These are phyloP conservation scores for Varecia variegata DNA, from an alignment of 2,797 vertebrate species.

Conservation along the genomic window DNA sequence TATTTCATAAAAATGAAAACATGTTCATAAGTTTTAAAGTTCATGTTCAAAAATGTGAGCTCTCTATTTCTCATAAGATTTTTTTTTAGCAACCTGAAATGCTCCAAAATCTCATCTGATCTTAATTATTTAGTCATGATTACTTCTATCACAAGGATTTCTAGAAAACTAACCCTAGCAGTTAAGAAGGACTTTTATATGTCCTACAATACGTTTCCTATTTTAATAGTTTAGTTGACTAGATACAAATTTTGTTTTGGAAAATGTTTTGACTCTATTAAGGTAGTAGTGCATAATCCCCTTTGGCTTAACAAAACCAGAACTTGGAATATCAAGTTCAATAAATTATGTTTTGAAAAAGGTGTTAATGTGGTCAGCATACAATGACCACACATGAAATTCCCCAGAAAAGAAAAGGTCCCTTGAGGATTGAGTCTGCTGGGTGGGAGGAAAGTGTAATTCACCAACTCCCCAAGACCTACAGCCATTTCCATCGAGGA, in stretches of 20 bases:
- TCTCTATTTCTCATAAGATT: not conserved
- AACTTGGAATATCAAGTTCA: not conserved
- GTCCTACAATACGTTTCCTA: not conserved
- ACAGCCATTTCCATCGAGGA: not conserved
- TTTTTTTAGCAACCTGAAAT: not conserved
- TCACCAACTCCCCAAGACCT: not conserved
- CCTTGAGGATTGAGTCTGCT: not conserved
- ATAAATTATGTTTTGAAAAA: not conserved
- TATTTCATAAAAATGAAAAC: constrained; percentile 22
- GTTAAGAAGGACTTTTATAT: not conserved
- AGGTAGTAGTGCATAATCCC: not conserved
- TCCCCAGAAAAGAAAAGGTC: not conserved
- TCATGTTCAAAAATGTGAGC: not conserved
- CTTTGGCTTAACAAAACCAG: constrained; percentile 1
- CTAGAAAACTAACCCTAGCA: not conserved
- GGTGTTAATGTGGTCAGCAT: not conserved
- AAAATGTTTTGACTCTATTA: not conserved
- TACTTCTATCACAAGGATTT: not conserved
- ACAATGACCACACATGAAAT: not conserved
- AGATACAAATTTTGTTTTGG: not conserved
- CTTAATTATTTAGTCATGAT: not conserved
- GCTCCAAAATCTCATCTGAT: not conserved
- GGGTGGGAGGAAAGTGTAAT: not conserved
- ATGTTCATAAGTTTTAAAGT: not conserved
- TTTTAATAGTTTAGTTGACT: not conserved